Evolutionary conservation across 2,888 invertebrate species (phyloP), one percentile per base, ranked within the genome.

Genomic region (Drosophila merina): DNA sequence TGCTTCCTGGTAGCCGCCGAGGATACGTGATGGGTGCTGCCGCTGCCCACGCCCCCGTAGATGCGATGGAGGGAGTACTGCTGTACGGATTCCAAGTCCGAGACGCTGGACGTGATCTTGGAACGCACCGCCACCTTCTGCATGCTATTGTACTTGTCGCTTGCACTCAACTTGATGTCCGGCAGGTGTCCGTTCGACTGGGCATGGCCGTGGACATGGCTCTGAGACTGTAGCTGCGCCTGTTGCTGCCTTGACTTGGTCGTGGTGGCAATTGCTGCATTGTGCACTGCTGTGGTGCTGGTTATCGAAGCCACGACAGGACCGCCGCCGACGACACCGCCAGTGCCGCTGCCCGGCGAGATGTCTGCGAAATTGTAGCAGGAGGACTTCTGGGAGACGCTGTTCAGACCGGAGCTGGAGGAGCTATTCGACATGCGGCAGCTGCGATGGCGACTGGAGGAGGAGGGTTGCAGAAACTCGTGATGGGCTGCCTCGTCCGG

Each of bases 401-500:
- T 82, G 72, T 91, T 90, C 28, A 91, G 79, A 6, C 90, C 91
- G 60, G 91, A 85, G 57, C 90, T 89, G 57, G 91, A 90, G 4
- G 90, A 90, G 51, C 90, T 90, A 45, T 81, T 89, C 14, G 90
- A 89, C 90, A 90, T 90, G 75, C 90, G 87, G 74, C 90, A 90
- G 57, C 85, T 88, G 77, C 90, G 88, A 77, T 90, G 91, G 55
- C 90, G 89, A 51, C 92, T 92, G 50, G 92, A 92, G 8, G 93
- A 90, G 40, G 94, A 94, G 6, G 93, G 93, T 75, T 94, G 94
- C 84, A 97, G 92, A 95, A 96, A 98, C 88, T 97, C 96, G 92
- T 98, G 98, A 57, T 95, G 94, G 25, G 96, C 93, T 2, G 98
- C 98, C 90, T 98, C 97, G 58, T 96, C 97, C 0, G 98, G 96